phyloP scores from a whole-genome alignment of 2,113 vertebrate species.

The Indri indri region DNA sequence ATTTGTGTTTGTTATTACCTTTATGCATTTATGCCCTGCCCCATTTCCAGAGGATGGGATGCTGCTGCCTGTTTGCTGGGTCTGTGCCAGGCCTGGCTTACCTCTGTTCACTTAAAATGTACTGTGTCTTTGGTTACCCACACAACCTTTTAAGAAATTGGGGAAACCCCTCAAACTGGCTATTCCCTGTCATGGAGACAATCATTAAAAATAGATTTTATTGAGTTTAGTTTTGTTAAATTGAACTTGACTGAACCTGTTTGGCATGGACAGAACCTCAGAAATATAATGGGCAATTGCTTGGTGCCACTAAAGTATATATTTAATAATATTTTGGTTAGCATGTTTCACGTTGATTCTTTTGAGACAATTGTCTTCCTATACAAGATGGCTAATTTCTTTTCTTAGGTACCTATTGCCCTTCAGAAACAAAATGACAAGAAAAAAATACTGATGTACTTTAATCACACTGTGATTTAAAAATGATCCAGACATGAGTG shows the following conservation, averaged over 20 bases:
- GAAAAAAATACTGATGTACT: background rate
- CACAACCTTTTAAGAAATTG: background rate
- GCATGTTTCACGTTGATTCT: slow-evolving; percentile 30
- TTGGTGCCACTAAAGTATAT: background rate
- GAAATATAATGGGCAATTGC: background rate
- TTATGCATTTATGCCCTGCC: background rate
- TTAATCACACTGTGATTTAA: slow-evolving; percentile 8
- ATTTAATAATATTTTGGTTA: slow-evolving; percentile 47
- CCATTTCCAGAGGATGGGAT: background rate
- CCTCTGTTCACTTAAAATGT: background rate
- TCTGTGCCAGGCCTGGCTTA: background rate
- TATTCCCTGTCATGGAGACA: background rate
- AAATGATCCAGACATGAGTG: background rate
- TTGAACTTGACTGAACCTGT: background rate
- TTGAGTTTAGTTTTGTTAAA: slow-evolving; percentile 33
- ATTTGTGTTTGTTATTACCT: background rate
- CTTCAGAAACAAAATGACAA: background rate
- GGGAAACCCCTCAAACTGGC: background rate
- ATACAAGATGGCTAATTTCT: slow-evolving; percentile 19
- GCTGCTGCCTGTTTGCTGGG: background rate
- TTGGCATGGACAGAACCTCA: background rate
- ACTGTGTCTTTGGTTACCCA: background rate
- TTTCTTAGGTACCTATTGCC: slow-evolving; percentile 16
- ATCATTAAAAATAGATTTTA: background rate
- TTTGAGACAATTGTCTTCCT: slow-evolving; percentile 54